Evolutionary conservation across 64 coral and sea anemone genomes (phyloP), one percentile per base, ranked within the genome.

Genomic region (Acropora tenuis): DNA sequence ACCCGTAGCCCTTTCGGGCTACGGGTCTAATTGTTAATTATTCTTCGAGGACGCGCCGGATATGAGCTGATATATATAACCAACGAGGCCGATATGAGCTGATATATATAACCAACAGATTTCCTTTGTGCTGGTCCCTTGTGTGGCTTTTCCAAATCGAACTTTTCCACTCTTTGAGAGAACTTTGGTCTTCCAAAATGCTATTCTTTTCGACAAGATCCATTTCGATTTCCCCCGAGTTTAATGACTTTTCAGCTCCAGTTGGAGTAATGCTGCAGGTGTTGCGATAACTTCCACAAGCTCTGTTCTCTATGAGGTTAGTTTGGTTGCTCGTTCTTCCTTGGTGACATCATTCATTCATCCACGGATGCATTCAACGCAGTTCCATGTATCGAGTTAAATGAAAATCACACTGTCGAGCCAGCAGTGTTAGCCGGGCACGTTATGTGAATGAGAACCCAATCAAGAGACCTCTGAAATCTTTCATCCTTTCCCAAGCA

Each of bases 211-310:
- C 1, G 13, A 42, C 13, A 13, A 66, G 16, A 1, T 4, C 59
- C 8, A 47, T 47, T 6, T 43, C 11, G 43, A 6, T 65, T 65
- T 43, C 57, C 40, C 18, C 42, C 42, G 57, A 66, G 40, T 63
- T 83, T 10, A 43, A 46, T 45, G 30, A 42, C 55, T 65, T 44
- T 47, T 46, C 80, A 46, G 9, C n/a, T 8, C 55, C 13, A 13
- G 81, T 43, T 69, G 82, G 82, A 43, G 43, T 75, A 30, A 86
- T 84, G 69, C 42, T 86, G 63, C 4, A 92, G 83, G 10, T 92
- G 80, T 42, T 86, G 48, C 43, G 90, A 92, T 45, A 92, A 82
- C 59, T 73, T 69, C 58, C 82, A 69, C 17, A 92, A 67, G 19
- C 76, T 92, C 16, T 73, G 81, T n/a, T 86, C 82, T 41, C 79